A percentile compares a stretch with the other conserved stretches of the same genome.
Conservation (phyloP, 2,797 vertebrate genomes). For the Microcaecilia unicolor region DNA sequence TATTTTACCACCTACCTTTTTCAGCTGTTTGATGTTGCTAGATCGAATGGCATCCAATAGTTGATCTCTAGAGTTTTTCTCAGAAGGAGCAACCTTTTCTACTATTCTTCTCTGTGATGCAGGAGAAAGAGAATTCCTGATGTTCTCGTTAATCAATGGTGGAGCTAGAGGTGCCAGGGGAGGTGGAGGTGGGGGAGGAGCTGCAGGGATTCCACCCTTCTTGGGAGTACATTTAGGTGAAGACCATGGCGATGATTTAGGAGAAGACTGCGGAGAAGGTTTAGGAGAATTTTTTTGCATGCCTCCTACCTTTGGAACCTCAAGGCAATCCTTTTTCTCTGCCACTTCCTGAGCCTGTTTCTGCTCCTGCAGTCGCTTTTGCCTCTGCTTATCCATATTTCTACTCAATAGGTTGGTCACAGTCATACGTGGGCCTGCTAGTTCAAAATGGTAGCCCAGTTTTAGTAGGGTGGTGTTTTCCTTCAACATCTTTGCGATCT, state of each 20-base stretch:
- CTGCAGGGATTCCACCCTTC: slow-evolving; percentile 45
- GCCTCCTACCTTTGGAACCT: slow-evolving; percentile 59
- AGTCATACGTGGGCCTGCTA: slow-evolving; percentile 91
- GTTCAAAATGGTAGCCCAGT: slow-evolving; percentile 92
- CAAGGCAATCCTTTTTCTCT: slow-evolving; percentile 70
- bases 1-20: slow-evolving; percentile 79
- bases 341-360: slow-evolving; percentile 74
- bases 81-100: slow-evolving; percentile 52
- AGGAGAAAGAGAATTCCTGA: slow-evolving; percentile 78
- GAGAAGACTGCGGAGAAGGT: slow-evolving; percentile 37
- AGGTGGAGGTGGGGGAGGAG: slow-evolving; percentile 46
- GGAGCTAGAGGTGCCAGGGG: slow-evolving; percentile 61
- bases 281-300: slow-evolving; percentile 58
- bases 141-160: slow-evolving; percentile 65
- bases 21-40: slow-evolving; percentile 75
- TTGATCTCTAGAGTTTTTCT: slow-evolving; percentile 88
- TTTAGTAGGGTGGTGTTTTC: slow-evolving; percentile 90
- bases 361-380: slow-evolving; percentile 86
- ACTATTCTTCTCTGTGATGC: slow-evolving; percentile 79
- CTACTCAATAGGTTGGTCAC: slow-evolving; percentile 92
- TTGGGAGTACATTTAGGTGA: slow-evolving; percentile 72
- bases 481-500: slow-evolving; percentile 87
- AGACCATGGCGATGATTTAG: slow-evolving; percentile 56
- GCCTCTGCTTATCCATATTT: slow-evolving; percentile 94
- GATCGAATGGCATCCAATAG: slow-evolving; percentile 87